phyloP scores from a whole-genome alignment of 1,140 invertebrate genomes.

The Diuraphis noxia region DNA sequence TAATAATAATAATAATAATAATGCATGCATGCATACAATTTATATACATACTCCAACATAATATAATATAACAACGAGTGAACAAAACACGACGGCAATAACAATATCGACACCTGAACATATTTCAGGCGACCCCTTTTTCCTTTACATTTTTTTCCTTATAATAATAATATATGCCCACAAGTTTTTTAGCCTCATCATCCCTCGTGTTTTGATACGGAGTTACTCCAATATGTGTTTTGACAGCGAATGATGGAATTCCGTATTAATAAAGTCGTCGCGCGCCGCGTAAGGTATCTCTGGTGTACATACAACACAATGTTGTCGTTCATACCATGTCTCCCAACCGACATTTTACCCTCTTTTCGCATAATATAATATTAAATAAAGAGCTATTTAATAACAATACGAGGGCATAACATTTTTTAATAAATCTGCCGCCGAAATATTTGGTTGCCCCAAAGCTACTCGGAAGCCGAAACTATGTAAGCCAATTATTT shows the following conservation, averaged over 20 bases:
- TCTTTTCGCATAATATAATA: neutral
- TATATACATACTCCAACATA: neutral
- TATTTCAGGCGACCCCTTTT: conserved; percentile 26
- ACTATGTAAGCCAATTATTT: conserved; percentile 17
- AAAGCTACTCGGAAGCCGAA: neutral
- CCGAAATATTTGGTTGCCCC: neutral
- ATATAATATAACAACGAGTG: neutral
- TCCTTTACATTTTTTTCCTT: neutral
- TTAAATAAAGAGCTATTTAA: conserved; percentile 37
- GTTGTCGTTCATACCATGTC: conserved; percentile 1
- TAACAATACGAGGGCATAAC: neutral
- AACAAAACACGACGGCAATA: conserved; percentile 17
- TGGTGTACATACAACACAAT: neutral
- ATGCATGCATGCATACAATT: neutral
- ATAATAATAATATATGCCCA: neutral
- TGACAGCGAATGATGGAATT: conserved; percentile 51
- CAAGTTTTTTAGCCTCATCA: neutral
- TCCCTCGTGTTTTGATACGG: neutral
- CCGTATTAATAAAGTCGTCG: conserved; percentile 46
- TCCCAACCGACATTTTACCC: neutral
- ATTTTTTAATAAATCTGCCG: conserved; percentile 48
- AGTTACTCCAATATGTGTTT: conserved; percentile 15
- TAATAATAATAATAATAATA: conserved; percentile 17
- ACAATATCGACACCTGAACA: conserved; percentile 45
- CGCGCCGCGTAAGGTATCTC: neutral